Conservation (phyloP, 2,888 invertebrate genomes). For the Vesta saturnalis region DNA sequence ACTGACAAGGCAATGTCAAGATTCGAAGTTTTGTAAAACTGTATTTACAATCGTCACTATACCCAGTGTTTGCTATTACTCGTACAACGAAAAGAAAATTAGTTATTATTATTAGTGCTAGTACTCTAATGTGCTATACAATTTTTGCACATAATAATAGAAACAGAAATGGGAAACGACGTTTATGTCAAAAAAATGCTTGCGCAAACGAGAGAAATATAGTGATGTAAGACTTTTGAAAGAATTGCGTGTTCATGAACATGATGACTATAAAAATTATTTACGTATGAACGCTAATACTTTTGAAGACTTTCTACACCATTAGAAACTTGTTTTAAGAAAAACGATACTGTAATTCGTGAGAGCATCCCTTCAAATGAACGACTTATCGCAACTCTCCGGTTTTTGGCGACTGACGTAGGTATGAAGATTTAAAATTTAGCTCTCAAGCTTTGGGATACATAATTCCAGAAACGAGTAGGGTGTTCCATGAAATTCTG, state of each 20-base stretch:
- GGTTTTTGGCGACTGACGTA: not conserved
- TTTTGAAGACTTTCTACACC: too few species aligned
- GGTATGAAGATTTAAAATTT: not conserved
- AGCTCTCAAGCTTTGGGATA: not conserved
- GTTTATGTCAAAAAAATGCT: too few species aligned
- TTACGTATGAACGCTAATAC: not conserved
- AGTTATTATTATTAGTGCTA: not conserved
- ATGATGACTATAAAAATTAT: too few species aligned
- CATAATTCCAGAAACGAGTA: not conserved
- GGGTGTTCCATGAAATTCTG: not conserved
- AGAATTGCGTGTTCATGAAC: not conserved
- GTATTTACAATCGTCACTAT: too few species aligned
- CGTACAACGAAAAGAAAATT: too few species aligned
- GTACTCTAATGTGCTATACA: not conserved
- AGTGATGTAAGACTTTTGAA: too few species aligned
- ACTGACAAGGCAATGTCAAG: too few species aligned
- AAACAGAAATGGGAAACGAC: too few species aligned
- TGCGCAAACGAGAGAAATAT: too few species aligned
- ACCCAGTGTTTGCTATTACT: too few species aligned
- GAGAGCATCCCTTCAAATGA: not conserved
- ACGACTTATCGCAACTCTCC: not conserved
- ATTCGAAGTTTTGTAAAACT: too few species aligned
- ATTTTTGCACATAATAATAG: not conserved
- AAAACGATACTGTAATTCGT: not conserved
- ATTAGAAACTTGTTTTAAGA: not conserved